A percentile compares a stretch with the other conserved stretches of the same genome.
Conservation (phyloP, 2,797 vertebrate species). For the Gymnopithys bicolor region DNA sequence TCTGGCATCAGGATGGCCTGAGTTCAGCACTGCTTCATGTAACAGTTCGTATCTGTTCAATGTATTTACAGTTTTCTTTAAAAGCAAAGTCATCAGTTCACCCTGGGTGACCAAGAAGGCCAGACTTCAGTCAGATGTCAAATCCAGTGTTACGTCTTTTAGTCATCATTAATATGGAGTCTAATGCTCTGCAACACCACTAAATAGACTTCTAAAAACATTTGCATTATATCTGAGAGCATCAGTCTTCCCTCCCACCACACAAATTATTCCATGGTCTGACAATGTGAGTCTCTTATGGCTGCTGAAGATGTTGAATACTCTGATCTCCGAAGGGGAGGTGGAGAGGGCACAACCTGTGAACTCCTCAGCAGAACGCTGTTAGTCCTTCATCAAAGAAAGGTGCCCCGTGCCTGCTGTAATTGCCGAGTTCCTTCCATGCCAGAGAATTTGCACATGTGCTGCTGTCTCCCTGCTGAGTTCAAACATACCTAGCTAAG, state of each 20-base stretch:
- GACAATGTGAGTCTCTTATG: background rate
- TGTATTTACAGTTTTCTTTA: background rate
- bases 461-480: background rate
- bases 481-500: background rate
- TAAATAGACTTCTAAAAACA: background rate
- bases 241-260: background rate
- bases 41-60: background rate
- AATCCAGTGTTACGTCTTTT: background rate
- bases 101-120: background rate
- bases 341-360: fast-evolving
- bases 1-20: background rate
- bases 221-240: background rate
- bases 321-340: background rate
- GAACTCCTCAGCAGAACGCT: background rate
- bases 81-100: background rate
- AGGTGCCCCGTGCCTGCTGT: background rate
- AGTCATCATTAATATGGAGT: background rate
- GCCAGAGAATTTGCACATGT: background rate
- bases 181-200: background rate
- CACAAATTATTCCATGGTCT: background rate
- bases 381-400: background rate
- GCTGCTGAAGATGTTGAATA: background rate
- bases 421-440: background rate
- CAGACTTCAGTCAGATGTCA: background rate
- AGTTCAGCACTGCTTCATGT: background rate